A percentile compares a stretch with the other conserved stretches of the same genome.
phyloP scores from a whole-genome alignment of 2,797 vertebrate genomes.

The Mycteria americana region DNA sequence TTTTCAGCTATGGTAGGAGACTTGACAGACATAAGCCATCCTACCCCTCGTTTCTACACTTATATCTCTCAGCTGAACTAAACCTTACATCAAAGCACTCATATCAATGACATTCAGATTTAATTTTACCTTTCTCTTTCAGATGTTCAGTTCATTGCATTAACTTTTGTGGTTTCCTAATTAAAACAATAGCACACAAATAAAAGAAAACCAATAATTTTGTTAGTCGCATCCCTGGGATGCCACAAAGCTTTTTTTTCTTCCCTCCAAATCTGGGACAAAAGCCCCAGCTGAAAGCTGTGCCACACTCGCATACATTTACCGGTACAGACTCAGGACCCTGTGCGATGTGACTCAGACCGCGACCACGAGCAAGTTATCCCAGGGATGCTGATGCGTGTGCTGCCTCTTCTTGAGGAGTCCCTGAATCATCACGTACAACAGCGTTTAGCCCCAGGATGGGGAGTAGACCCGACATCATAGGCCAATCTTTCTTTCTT shows the following conservation, averaged over 20 bases:
- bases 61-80: constrained; percentile 18
- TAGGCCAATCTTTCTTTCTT: not conserved
- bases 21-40: constrained; percentile 62
- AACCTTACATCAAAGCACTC: constrained; percentile 15
- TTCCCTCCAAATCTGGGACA: not conserved
- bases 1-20: constrained; percentile 48
- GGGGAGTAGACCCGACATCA: not conserved
- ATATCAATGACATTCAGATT: not conserved
- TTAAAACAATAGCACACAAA: not conserved
- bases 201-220: not conserved
- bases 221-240: accelerated
- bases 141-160: not conserved
- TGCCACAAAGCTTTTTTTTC: not conserved
- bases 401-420: not conserved
- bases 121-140: constrained; percentile 14
- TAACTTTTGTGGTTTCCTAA: not conserved
- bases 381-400: no score
- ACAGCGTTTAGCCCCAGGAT: not conserved
- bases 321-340: not conserved
- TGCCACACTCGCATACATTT: not conserved
- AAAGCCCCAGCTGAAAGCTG: not conserved
- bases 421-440: not conserved
- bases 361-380: not conserved
- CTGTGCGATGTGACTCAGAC: not conserved
- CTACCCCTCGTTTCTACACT: constrained; percentile 3